Evolutionary conservation across 2,797 vertebrate species (phyloP).

Genomic region (Benthosema pterotum): DNA sequence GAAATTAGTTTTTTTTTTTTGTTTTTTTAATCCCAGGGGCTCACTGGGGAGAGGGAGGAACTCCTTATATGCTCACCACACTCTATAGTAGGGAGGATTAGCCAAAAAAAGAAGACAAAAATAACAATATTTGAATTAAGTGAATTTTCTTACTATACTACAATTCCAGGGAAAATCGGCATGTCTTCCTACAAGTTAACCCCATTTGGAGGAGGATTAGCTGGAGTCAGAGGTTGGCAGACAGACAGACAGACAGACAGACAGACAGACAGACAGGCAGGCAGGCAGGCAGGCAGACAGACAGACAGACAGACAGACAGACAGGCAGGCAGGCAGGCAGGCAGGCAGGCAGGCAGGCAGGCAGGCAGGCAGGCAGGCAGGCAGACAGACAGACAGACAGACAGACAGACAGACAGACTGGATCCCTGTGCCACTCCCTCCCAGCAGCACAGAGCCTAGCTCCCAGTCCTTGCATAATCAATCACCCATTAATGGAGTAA

Average conservation of each 20-base stretch:
- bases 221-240: conserved; percentile 63
- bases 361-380: no score
- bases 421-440: conserved; percentile 70
- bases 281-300: no score
- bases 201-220: conserved; percentile 58
- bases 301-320: conserved; percentile 76
- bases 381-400: conserved; percentile 37
- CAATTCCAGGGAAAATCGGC: no score
- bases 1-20: no score
- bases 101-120: no score
- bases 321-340: conserved; percentile 75
- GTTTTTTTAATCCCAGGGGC: no score
- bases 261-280: conserved; percentile 72
- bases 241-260: conserved; percentile 76
- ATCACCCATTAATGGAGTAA: conserved; percentile 85
- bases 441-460: conserved; percentile 59
- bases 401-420: conserved; percentile 72
- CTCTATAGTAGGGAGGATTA: no score
- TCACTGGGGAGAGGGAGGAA: no score
- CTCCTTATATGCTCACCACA: no score
- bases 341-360: no score
- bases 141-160: no score
- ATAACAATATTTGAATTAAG: no score
- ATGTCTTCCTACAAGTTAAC: conserved; percentile 3
- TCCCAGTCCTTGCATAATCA: conserved; percentile 79